Percentiles rank a stretch among this genome's conserved stretches.
Evolutionary conservation across 2,113 vertebrate genomes (phyloP).

Genomic region (Callaeas wilsoni): DNA sequence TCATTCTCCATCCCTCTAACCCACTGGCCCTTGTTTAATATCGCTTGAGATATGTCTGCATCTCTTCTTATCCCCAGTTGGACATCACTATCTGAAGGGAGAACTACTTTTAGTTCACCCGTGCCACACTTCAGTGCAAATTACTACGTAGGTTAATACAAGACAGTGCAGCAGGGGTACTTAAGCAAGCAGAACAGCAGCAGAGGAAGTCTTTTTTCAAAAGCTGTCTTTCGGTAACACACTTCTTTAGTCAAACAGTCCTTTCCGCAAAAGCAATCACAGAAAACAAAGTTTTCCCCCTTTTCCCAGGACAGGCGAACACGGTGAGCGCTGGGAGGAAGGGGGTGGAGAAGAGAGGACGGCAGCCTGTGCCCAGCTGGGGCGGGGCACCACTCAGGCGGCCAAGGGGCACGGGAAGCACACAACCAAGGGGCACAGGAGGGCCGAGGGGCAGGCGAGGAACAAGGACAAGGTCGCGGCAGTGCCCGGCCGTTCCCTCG

Average conservation of each 20-base stretch:
- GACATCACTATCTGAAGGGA: background rate
- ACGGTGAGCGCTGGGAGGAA: background rate
- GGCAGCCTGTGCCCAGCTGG: background rate
- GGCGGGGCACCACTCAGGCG: rapidly evolving
- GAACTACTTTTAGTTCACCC: background rate
- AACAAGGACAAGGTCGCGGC: background rate
- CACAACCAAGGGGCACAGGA: no score
- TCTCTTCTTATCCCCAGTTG: background rate
- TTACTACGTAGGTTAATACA: rapidly evolving
- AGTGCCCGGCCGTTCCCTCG: no score
- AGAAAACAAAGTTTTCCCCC: rapidly evolving
- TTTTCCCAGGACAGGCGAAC: background rate
- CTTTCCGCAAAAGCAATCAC: background rate
- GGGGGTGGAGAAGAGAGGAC: no score
- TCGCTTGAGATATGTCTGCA: rapidly evolving
- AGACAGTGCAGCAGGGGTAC: rapidly evolving
- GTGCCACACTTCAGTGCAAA: background rate
- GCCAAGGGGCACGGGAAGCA: background rate
- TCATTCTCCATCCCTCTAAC: background rate
- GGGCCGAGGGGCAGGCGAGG: no score
- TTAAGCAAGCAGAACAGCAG: background rate
- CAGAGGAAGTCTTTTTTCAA: background rate
- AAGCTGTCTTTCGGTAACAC: background rate
- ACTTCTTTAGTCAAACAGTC: no score
- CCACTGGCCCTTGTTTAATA: background rate